These are phyloP conservation scores for Passer domesticus DNA, from an alignment of 2,113 vertebrate species.

Conservation along the genomic window DNA sequence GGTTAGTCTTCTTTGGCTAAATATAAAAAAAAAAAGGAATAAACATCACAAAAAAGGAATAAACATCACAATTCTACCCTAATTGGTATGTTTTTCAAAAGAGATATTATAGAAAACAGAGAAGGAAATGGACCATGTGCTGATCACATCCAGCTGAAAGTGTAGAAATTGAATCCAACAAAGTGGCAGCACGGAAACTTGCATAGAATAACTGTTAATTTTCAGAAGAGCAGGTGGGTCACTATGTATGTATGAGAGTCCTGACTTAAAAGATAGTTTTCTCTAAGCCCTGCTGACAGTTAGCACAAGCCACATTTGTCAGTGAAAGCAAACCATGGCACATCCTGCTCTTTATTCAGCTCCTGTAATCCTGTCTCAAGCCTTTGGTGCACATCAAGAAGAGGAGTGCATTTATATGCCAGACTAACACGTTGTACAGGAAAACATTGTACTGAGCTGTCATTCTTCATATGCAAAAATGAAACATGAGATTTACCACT, in stretches of 20 bases:
- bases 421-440: background rate
- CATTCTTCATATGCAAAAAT: background rate
- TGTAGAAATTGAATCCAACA: background rate
- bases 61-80: background rate
- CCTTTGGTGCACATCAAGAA: background rate
- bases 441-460: background rate
- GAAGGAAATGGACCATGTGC: background rate
- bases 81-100: background rate
- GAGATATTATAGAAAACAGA: background rate
- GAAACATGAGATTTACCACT: background rate
- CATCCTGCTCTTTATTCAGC: slow-evolving; percentile 7
- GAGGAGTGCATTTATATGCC: background rate
- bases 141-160: background rate
- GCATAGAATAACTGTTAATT: background rate
- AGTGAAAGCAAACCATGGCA: background rate
- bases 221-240: background rate
- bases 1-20: background rate
- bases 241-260: background rate
- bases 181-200: background rate
- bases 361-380: slow-evolving; percentile 39
- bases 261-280: background rate
- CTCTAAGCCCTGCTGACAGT: slow-evolving; percentile 1
- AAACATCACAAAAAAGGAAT: background rate
- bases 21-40: background rate
- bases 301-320: background rate